A percentile compares a stretch with the other conserved stretches of the same genome.
Conservation (phyloP, 2,797 vertebrate species). For the Lates japonicus region DNA sequence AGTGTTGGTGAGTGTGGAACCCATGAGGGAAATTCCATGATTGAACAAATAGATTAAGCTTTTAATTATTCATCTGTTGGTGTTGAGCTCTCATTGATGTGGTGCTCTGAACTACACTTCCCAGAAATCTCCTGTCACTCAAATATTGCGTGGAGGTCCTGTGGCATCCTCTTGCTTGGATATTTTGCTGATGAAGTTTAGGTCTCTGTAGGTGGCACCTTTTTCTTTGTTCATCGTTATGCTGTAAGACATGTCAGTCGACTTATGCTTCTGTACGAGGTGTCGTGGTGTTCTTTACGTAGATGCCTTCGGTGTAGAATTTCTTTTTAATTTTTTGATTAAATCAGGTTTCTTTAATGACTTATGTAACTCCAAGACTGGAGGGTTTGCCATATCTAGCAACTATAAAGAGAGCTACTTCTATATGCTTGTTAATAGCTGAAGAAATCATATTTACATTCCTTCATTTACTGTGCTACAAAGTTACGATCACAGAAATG, state of each 20-base stretch:
- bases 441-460: too few species aligned
- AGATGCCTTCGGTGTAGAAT: too few species aligned
- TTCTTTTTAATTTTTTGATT: too few species aligned
- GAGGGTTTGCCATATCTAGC: too few species aligned
- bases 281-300: too few species aligned
- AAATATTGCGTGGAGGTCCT: background rate
- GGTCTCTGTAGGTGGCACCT: constrained; percentile 22
- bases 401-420: too few species aligned
- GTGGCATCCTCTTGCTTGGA: background rate
- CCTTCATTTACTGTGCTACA: background rate
- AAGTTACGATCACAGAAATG: background rate
- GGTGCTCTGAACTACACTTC: constrained; percentile 12
- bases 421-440: too few species aligned
- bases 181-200: background rate
- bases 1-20: constrained; percentile 89
- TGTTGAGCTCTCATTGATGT: background rate
- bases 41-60: background rate
- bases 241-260: background rate
- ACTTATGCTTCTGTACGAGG: too few species aligned
- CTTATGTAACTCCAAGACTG: too few species aligned
- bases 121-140: constrained; percentile 29
- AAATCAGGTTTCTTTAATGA: too few species aligned
- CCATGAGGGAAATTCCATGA: constrained; percentile 8
- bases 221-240: background rate
- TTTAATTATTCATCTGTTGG: background rate